Percentiles rank a stretch among this genome's conserved stretches.
phyloP scores from a whole-genome alignment of 2,888 invertebrate species.

The Rotaria socialis region DNA sequence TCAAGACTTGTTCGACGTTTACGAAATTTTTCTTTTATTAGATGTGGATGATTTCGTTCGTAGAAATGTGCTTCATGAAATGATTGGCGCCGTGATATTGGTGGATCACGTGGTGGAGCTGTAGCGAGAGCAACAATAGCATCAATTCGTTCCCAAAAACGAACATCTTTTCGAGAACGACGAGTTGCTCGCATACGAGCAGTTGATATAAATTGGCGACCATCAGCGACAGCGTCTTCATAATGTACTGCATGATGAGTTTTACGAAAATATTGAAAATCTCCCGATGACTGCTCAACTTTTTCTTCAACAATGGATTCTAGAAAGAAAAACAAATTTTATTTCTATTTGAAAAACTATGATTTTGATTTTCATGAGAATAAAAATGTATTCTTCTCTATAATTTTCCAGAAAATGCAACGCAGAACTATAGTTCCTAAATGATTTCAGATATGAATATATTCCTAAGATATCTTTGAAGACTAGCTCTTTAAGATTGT shows the following conservation, averaged over 20 bases:
- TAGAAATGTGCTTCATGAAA: neutral
- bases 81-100: neutral
- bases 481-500: neutral
- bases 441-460: no score
- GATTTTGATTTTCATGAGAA: no score
- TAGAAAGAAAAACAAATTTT: no score
- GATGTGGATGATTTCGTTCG: constrained; percentile 14
- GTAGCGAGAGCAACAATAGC: neutral
- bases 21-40: neutral
- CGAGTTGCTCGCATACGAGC: neutral
- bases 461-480: no score
- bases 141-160: constrained; percentile 21
- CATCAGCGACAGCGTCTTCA: constrained; percentile 15
- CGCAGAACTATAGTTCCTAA: no score
- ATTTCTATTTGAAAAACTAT: no score
- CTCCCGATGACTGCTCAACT: neutral
- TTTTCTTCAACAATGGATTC: neutral
- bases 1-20: constrained; percentile 36
- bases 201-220: neutral
- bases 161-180: neutral
- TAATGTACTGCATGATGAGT: neutral
- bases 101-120: neutral
- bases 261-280: constrained; percentile 15
- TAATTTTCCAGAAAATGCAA: no score
- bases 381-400: no score